Base-by-base conservation (phyloP, 2,113 vertebrate species). In the Strix aluco region DNA sequence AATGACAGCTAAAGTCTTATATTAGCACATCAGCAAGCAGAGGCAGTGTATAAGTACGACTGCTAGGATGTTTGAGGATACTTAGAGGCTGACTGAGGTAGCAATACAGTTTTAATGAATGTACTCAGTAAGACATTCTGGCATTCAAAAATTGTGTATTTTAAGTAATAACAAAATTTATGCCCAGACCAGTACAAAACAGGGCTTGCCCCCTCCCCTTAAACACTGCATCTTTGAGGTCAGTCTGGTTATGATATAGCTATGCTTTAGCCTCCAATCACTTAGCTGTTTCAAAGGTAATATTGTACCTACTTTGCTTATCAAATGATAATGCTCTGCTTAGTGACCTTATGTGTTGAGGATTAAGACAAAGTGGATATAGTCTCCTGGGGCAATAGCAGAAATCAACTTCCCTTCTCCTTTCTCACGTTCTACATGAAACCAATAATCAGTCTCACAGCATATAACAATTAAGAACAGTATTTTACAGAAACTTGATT, bases 401-500 rank as follows among this genome's bases (percentile, higher is more conserved):
- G 96, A 94, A 96, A 90, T 94, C 55, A 87, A 21, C 71, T 93
- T 92, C 62, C 51, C 49, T 95, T 96, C 80, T 90, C 47, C 44
- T 94, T 92, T 62, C 77, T 97, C 83, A 90, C 14, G 7, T 91
- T 81, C 88, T 55, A 72, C 47, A 12, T 75, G 61, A 55, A 92
- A 91, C 49, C 57, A 92, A 47, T 40, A 96, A 95, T 81, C 90
- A 77, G 51, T 70, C 62, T 49, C 51, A 75, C 38, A 89, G 83
- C n/a, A 49, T 47, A 87, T 59, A 74, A 86, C 36, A 54, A 63
- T 73, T 95, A 95, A 36, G 30, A 73, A 79, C 11, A 63, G 38
- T 83, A 74, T 92, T 97, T 93, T 94, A 79, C 36, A 81, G 79
- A 82, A 94, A 94, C 34, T 84, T 96, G 80, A 94, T 95, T 96